Base-by-base conservation (phyloP, 2,888 invertebrate genomes). In the Apodemia mormo region DNA sequence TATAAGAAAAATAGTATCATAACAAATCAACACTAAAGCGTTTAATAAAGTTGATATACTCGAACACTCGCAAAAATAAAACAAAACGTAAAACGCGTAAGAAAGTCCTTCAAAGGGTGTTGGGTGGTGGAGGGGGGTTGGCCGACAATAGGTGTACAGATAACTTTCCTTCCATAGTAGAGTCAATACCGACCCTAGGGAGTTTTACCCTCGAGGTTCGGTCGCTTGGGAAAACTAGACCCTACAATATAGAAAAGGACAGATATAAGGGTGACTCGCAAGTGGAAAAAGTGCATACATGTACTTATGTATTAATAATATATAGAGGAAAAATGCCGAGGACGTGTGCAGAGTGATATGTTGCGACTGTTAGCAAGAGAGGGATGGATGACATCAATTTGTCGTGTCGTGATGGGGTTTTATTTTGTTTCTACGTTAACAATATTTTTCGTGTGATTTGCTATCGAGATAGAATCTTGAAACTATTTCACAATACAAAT, bases 191-290 rank as follows among this genome's bases (percentile, higher is more conserved):
- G 89, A 88, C 93, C 92, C 93, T 85, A 87, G 93, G 92, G 93
- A 93, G 91, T 85, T 90, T 90, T 90, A 90, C 93, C 93, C 93
- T 92, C 91, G 92, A 84, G 92, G 90, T 83, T 83, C 90, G 87
- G 90, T 87, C 93, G 92, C 92, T 91, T 90, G 93, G 93, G 93
- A 93, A 92, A 93, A 93, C 93, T 92, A 93, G 89, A 92, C 90
- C 92, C 93, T 92, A 92, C 92, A 92, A 93, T 92, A 93, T 92
- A 89, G 90, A 93, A 89, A 87, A 86, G 88, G 93, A 92, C 85
- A 78, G 84, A 80, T 80, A 78, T 84, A 91, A 83, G 79, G 79
- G 80, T 74, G 75, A 76, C 74, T 66, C 74, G 74, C 71, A 77
- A 75, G 90, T 77, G 83, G 74, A 83, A 92, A 78, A 83, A 84